Evolutionary conservation across 2,888 invertebrate genomes (phyloP).

Genomic region (Dysmachus trigonus): DNA sequence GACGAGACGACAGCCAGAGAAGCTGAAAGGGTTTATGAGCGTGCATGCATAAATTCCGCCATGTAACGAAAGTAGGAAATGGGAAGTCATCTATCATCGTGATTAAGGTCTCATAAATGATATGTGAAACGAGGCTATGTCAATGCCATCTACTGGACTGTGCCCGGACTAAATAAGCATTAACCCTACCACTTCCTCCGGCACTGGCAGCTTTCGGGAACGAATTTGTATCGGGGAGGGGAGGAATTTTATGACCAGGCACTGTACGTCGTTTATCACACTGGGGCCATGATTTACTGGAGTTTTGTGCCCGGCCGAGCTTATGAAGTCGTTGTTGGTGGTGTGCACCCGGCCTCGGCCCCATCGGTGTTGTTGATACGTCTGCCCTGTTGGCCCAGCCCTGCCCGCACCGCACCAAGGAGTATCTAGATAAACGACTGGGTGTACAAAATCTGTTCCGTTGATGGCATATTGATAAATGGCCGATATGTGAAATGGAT

Average conservation of each 20-base stretch:
- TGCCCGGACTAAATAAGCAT: conserved; percentile 41
- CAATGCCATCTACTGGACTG: conserved; percentile 45
- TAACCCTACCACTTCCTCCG: conserved; percentile 31
- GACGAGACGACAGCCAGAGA: conserved; percentile 37
- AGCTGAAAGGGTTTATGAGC: conserved; percentile 43
- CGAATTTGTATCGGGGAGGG: conserved; percentile 38
- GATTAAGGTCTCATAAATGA: conserved; percentile 48
- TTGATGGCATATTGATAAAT: conserved; percentile 50
- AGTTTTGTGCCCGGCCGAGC: conserved; percentile 40
- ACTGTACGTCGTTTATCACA: conserved; percentile 48
- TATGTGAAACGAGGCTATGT: conserved; percentile 46
- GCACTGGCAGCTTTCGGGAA: neutral
- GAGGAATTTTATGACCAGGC: conserved; percentile 44
- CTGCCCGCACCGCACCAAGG: neutral
- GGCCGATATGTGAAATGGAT: conserved; percentile 48
- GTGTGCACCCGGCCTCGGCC: neutral
- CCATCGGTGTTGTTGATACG: neutral
- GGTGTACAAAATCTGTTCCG: conserved; percentile 49
- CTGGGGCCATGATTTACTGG: conserved; percentile 49
- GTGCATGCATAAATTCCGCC: conserved; percentile 31
- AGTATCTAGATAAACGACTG: conserved; percentile 49
- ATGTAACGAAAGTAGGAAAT: conserved; percentile 44
- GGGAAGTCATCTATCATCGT: conserved; percentile 47
- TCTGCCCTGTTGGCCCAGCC: neutral
- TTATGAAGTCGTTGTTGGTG: conserved; percentile 29